A percentile compares a stretch with the other conserved stretches of the same genome.
phyloP scores from a whole-genome alignment of 2,113 vertebrate species.

The Oncorhynchus kisutch region DNA sequence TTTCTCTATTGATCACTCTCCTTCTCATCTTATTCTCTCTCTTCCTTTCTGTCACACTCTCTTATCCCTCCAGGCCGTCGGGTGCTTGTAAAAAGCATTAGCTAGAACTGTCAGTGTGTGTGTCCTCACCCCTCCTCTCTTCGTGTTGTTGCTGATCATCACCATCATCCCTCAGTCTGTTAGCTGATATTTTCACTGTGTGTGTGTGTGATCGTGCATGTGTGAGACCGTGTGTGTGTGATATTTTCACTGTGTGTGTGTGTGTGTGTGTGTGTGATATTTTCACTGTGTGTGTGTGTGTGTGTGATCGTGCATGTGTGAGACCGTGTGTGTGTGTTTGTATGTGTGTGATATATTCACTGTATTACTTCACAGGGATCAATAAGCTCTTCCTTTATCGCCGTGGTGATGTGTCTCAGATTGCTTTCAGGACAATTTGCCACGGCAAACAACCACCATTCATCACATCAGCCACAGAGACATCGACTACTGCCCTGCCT shows the following conservation, averaged over 20 bases:
- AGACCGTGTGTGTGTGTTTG: background rate
- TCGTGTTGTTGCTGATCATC: background rate
- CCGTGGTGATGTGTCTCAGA: slow-evolving; percentile 80
- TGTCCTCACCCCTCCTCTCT: background rate
- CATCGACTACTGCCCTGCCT: slow-evolving; percentile 44
- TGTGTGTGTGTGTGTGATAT: background rate
- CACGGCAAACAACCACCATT: slow-evolving; percentile 91
- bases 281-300: background rate
- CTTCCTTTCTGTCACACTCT: too few relatives aligned
- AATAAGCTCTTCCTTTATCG: slow-evolving; percentile 89
- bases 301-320: too few relatives aligned
- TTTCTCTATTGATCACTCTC: too few relatives aligned
- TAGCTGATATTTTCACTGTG: background rate
- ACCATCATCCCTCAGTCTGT: background rate
- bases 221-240: background rate
- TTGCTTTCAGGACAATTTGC: slow-evolving; percentile 92
- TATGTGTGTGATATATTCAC: slow-evolving; percentile 84
- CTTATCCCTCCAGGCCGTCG: background rate
- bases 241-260: slow-evolving; percentile 80
- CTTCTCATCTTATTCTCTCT: too few relatives aligned
- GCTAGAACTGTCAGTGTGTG: too few relatives aligned
- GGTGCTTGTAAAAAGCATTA: background rate
- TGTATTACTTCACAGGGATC: slow-evolving; percentile 95
- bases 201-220: too few relatives aligned
- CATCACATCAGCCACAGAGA: slow-evolving; percentile 77